Evolutionary conservation across 64 coral and sea anemone species (phyloP).

Genomic region (Stylophora pistillata): DNA sequence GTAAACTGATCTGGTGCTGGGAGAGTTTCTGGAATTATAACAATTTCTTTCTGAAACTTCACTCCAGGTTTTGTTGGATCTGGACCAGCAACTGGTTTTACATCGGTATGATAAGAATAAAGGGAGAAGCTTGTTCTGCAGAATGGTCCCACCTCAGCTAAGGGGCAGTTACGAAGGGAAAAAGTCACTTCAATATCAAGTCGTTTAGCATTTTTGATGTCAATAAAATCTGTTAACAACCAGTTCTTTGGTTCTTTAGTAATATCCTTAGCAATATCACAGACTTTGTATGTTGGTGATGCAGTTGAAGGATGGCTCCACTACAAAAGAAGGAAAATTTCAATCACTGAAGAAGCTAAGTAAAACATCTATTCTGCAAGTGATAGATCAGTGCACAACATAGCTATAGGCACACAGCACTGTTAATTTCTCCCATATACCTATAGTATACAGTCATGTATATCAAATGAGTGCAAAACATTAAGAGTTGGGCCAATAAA

Average conservation of each 20-base stretch:
- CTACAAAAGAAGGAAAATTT: neutral
- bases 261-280: neutral
- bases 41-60: neutral
- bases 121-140: neutral
- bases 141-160: neutral
- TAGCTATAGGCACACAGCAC: too few relatives aligned
- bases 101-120: neutral
- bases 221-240: conserved; percentile 50
- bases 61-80: too few relatives aligned
- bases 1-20: too few relatives aligned
- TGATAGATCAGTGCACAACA: too few relatives aligned
- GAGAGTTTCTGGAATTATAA: too few relatives aligned
- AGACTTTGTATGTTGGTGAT: neutral
- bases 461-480: too few relatives aligned
- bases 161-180: neutral
- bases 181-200: conserved; percentile 21
- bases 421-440: too few relatives aligned
- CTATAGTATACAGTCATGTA: too few relatives aligned
- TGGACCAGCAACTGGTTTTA: neutral
- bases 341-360: too few relatives aligned
- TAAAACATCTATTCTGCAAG: too few relatives aligned
- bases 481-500: too few relatives aligned
- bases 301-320: neutral
- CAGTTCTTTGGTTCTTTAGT: conserved; percentile 25
- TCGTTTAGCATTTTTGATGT: conserved; percentile 14